These are phyloP conservation scores for Glareola pratincola DNA, from an alignment of 2,113 vertebrate species.

Conservation along the genomic window DNA sequence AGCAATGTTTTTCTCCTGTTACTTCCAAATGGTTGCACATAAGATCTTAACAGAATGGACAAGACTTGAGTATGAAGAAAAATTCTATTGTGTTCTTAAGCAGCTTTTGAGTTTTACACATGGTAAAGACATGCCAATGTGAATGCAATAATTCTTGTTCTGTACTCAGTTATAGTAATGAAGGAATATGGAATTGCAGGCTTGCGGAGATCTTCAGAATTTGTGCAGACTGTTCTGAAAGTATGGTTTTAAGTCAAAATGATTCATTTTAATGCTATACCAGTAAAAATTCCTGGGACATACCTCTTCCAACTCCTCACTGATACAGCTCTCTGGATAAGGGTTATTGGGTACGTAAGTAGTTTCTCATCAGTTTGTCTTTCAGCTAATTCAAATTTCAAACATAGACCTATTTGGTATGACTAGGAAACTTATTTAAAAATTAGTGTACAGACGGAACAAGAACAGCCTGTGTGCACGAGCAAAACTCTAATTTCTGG, in stretches of 20 bases:
- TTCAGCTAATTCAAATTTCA: neutral
- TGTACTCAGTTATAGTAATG: neutral
- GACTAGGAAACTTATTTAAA: neutral
- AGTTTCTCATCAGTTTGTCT: neutral
- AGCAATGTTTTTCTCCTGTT: neutral
- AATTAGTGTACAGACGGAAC: neutral
- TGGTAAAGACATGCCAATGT: neutral
- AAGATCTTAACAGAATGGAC: neutral
- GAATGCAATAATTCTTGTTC: neutral
- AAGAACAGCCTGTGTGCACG: neutral
- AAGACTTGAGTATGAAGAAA: neutral
- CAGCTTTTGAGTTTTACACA: neutral
- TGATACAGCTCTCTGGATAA: neutral
- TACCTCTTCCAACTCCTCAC: neutral
- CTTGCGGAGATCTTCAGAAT: neutral
- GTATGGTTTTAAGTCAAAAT: neutral
- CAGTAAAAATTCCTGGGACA: neutral
- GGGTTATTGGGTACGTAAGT: neutral
- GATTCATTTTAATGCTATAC: neutral
- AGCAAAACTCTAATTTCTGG: neutral
- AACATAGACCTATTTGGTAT: neutral
- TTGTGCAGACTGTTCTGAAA: neutral
- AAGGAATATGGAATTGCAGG: neutral
- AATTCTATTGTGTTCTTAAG: neutral
- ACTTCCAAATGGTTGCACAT: neutral